Evolutionary conservation across 2,888 invertebrate genomes (phyloP).

Genomic region (Pyrgus malvae): DNA sequence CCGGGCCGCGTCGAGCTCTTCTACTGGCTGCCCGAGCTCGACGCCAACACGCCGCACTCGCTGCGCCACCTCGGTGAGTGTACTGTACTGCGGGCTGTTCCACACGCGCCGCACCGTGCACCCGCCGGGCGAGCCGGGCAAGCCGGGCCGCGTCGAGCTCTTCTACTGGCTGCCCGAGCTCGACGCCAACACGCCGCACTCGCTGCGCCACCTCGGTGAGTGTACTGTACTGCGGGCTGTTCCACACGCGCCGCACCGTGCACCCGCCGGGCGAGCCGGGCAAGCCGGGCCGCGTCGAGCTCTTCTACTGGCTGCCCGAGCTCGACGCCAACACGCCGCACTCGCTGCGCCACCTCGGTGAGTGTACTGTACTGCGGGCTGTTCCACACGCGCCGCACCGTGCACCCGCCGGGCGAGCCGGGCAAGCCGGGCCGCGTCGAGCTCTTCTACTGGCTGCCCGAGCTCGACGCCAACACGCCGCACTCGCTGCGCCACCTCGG

Average conservation of each 20-base stretch:
- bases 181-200: slow-evolving; percentile 86
- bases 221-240: slow-evolving; percentile 59
- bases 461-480: slow-evolving; percentile 89
- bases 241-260: slow-evolving; percentile 83
- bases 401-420: slow-evolving; percentile 73
- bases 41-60: slow-evolving; percentile 85
- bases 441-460: slow-evolving; percentile 85
- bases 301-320: slow-evolving; percentile 86
- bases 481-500: slow-evolving; percentile 50
- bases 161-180: slow-evolving; percentile 88
- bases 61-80: slow-evolving; percentile 41
- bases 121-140: slow-evolving; percentile 60
- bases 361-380: slow-evolving; percentile 53
- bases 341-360: slow-evolving; percentile 44
- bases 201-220: slow-evolving; percentile 43
- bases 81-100: slow-evolving; percentile 70
- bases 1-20: slow-evolving; percentile 65
- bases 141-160: slow-evolving; percentile 64
- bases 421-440: slow-evolving; percentile 64
- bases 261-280: slow-evolving; percentile 63
- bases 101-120: slow-evolving; percentile 82
- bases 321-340: slow-evolving; percentile 88
- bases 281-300: slow-evolving; percentile 64
- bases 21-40: slow-evolving; percentile 89
- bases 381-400: slow-evolving; percentile 83